Conservation (phyloP, 2,113 vertebrate species). For the Callospermophilus lateralis region DNA sequence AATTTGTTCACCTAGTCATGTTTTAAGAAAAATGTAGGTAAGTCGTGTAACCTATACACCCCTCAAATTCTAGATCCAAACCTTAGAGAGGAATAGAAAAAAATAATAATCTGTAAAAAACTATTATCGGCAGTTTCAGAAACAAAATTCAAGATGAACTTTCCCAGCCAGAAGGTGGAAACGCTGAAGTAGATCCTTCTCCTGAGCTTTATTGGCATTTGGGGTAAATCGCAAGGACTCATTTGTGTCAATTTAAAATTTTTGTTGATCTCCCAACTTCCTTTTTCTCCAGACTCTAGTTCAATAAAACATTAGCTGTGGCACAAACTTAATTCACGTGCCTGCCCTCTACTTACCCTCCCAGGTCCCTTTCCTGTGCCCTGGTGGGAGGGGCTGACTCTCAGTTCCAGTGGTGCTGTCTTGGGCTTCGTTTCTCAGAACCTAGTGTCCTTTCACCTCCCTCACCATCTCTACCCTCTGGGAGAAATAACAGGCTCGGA, state of each 20-base stretch:
- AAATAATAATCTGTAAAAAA: constrained; percentile 2
- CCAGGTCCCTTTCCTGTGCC: not conserved
- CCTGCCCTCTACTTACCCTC: not conserved
- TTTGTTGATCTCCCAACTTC: not conserved
- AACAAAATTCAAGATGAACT: constrained; percentile 10
- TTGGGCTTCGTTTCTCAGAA: not conserved
- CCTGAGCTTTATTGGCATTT: not conserved
- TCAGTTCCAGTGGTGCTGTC: not conserved
- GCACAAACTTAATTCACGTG: not conserved
- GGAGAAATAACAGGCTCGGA: not conserved
- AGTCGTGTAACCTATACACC: not conserved
- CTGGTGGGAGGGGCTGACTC: accelerated
- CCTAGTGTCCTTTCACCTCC: not conserved
- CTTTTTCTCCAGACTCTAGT: not conserved
- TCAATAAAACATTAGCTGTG: not conserved
- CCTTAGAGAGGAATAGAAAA: not conserved
- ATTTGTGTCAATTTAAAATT: not conserved
- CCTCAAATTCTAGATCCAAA: not conserved
- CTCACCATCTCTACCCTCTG: not conserved
- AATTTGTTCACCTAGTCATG: not conserved
- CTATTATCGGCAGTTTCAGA: not conserved
- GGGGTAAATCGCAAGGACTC: not conserved
- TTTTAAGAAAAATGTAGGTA: not conserved
- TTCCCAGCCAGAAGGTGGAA: not conserved
- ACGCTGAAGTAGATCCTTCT: not conserved